Percentiles rank a stretch among this genome's conserved stretches.
These are phyloP conservation scores for Anolis sagrei DNA, from an alignment of 2,113 vertebrate species.

Conservation along the genomic window DNA sequence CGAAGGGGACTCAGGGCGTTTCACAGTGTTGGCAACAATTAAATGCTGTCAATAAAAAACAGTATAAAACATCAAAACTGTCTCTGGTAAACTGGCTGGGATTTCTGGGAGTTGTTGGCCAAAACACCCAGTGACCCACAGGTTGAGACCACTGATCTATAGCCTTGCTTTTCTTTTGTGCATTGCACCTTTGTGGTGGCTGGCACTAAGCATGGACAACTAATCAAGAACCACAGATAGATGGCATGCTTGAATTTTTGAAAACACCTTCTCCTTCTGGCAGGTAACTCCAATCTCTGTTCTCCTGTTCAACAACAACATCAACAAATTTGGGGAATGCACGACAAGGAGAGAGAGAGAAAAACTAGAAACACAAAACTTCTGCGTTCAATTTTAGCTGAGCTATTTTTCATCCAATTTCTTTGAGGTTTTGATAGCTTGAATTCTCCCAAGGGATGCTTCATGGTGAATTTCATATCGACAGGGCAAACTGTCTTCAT, in stretches of 20 bases:
- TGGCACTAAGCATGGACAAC: too few species aligned
- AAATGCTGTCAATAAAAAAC: too few species aligned
- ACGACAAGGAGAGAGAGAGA: too few species aligned
- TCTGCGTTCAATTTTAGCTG: neutral
- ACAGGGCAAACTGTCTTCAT: neutral
- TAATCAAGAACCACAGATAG: neutral
- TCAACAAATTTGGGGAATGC: neutral
- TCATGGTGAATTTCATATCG: neutral
- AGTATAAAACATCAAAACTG: too few species aligned
- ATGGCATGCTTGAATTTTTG: neutral
- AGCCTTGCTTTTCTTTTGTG: neutral
- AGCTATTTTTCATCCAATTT: neutral
- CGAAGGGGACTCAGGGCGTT: too few species aligned
- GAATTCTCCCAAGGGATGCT: neutral
- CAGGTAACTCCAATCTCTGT: too few species aligned
- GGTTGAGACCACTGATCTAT: too few species aligned
- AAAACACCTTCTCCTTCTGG: neutral
- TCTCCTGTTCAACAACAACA: neutral
- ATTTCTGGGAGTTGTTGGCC: too few species aligned
- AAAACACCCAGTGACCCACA: too few species aligned
- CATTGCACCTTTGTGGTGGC: neutral
- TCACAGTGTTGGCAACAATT: too few species aligned
- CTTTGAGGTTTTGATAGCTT: neutral
- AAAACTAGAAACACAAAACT: too few species aligned
- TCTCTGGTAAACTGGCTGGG: too few species aligned